Base-by-base conservation (phyloP, 2,113 vertebrate genomes). In the Limnothrissa miodon region DNA sequence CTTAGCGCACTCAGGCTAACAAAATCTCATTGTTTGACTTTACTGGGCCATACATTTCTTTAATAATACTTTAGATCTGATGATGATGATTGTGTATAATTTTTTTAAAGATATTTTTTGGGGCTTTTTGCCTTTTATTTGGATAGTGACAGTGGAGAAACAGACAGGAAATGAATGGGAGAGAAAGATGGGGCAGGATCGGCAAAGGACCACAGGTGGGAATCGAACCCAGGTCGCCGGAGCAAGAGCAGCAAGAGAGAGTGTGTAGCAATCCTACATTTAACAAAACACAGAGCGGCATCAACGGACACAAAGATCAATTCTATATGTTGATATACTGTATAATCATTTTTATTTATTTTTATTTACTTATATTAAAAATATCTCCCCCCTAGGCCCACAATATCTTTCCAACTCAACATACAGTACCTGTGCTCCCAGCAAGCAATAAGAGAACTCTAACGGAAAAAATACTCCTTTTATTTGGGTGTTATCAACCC, bases 21-120 rank as follows among this genome's bases (percentile, higher is more conserved):
- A 84, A 2, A 53, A 83, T 88, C 84, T 85, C 70, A 89, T 88
- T 85, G 78, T 48, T 25, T 62, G 45, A 39, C 62, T 80, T 84
- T 74, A 33, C 56, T 84, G 59, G 81, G 36, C 66, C 66, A 74
- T 74, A 29, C 59, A 74, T 51, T 53, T 81, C 80, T 36, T 48
- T 46, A 45, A 79, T 79, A 42, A 23, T 21, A n/a, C n/a, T n/a
- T n/a, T n/a, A 23, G 39, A 79, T 44, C 78, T 74, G 66, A 15
- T 74, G 13, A 2, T 66, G 51, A 19, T 53, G 19, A 9, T 66
- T 33, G 33, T 15, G 62, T 70, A 13, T 33, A 25, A 70, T 13
- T 10, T 7, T 9, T n/a, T n/a, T n/a, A n/a, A n/a, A n/a, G n/a
- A n/a, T n/a, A n/a, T n/a, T n/a, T n/a, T n/a, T n/a, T n/a, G n/a